phyloP scores from a whole-genome alignment of 1,140 invertebrate species.

The Euglossa dilemma region DNA sequence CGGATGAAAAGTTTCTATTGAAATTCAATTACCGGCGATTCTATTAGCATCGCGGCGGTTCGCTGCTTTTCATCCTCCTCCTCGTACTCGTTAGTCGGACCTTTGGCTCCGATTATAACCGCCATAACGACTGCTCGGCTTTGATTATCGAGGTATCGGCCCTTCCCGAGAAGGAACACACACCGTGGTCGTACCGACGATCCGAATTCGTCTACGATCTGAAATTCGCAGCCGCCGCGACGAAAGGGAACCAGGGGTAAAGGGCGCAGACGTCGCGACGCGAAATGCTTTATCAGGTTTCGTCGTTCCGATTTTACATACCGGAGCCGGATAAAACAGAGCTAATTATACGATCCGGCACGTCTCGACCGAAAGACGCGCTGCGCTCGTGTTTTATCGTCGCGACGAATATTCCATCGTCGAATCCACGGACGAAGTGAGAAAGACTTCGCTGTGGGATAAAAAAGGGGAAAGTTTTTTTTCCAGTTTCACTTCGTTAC shows the following conservation, averaged over 20 bases:
- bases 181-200: not conserved
- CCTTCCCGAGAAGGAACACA: not conserved
- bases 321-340: no score
- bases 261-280: not conserved
- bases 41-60: constrained; percentile 31
- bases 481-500: constrained; percentile 10
- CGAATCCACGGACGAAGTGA: constrained; percentile 1
- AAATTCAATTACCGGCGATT: constrained; percentile 31
- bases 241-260: constrained; percentile 10
- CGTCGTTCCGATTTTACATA: no score
- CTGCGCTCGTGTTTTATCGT: not conserved
- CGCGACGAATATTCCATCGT: not conserved
- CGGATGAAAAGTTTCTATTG: constrained; percentile 37
- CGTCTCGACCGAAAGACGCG: not conserved
- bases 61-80: not conserved
- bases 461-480: constrained; percentile 7
- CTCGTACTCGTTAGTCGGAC: not conserved
- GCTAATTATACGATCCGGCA: no score
- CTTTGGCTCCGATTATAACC: constrained; percentile 9
- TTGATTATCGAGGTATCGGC: constrained; percentile 21
- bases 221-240: constrained; percentile 33
- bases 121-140: not conserved
- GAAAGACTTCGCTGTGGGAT: constrained; percentile 15
- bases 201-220: constrained; percentile 1
- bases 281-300: not conserved